Conservation (phyloP, 2,113 vertebrate genomes). For the Perognathus longimembris region DNA sequence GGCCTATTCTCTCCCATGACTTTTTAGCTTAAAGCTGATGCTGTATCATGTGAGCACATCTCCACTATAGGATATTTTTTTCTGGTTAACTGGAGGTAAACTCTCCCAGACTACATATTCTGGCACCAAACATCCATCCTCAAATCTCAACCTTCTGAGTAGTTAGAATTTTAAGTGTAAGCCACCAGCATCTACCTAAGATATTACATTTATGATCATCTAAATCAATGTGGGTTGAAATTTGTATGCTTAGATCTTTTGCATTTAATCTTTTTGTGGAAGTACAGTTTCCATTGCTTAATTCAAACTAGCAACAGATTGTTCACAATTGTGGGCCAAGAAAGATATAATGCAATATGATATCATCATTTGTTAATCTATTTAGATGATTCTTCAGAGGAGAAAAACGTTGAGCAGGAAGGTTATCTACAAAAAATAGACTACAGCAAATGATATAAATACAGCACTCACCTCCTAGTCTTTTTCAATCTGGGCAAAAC, state of each 20-base stretch:
- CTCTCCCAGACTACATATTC: too few relatives aligned
- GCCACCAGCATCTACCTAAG: background rate
- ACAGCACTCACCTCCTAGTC: background rate
- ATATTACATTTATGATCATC: background rate
- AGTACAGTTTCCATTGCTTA: conserved; percentile 2
- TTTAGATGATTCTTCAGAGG: conserved; percentile 34
- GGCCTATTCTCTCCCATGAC: too few relatives aligned
- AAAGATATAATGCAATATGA: background rate
- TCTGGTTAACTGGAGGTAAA: too few relatives aligned
- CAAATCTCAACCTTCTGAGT: background rate
- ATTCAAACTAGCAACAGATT: conserved; percentile 44
- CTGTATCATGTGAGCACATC: too few relatives aligned
- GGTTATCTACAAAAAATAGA: conserved; percentile 66
- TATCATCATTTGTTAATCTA: conserved; percentile 23
- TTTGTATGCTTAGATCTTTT: conserved; percentile 38
- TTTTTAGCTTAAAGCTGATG: too few relatives aligned
- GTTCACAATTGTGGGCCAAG: background rate
- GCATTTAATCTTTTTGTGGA: conserved; percentile 26
- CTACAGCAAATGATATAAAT: conserved; percentile 45
- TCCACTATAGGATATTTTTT: too few relatives aligned
- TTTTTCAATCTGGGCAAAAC: conserved; percentile 6
- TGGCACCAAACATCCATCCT: background rate
- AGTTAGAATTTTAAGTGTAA: background rate
- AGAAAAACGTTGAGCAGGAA: conserved; percentile 54
- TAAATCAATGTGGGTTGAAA: background rate